Evolutionary conservation across 1,140 invertebrate species (phyloP).

Genomic region (Cylas formicarius): DNA sequence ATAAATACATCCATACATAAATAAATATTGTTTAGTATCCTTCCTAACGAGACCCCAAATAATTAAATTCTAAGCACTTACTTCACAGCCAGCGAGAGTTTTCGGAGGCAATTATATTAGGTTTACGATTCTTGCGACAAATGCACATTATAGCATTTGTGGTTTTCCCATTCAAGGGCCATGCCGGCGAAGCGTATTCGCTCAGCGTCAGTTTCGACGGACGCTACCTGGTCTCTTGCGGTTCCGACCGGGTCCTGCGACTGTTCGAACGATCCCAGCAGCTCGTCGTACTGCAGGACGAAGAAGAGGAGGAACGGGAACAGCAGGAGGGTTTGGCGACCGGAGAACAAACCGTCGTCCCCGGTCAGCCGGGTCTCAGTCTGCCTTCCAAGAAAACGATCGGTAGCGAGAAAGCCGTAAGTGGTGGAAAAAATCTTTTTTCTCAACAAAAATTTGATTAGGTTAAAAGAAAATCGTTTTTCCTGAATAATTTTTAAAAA

Average conservation of each 20-base stretch:
- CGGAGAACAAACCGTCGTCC: conserved; percentile 59
- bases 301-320: conserved; percentile 77
- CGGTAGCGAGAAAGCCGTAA: conserved; percentile 73
- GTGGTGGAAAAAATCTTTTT: conserved; percentile 3
- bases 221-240: conserved; percentile 70
- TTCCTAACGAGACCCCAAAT: too few relatives aligned
- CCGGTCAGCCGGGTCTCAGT: conserved; percentile 63
- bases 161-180: conserved; percentile 64
- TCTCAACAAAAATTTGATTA: conserved; percentile 2
- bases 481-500: too few relatives aligned
- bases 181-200: conserved; percentile 69
- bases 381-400: conserved; percentile 85
- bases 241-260: conserved; percentile 82
- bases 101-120: too few relatives aligned
- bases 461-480: too few relatives aligned
- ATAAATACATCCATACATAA: too few relatives aligned
- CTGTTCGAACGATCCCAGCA: conserved; percentile 84
- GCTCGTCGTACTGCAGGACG: conserved; percentile 84
- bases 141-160: too few relatives aligned
- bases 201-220: conserved; percentile 78
- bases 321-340: conserved; percentile 65
- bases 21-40: too few relatives aligned
- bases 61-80: too few relatives aligned
- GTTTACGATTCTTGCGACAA: too few relatives aligned
- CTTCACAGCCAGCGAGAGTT: too few relatives aligned